Evolutionary conservation across 2,113 vertebrate species (phyloP).

Genomic region (human): GRCh38 chr4:44007501-44008000

Average conservation of each 20-base stretch:
- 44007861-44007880: neutral
- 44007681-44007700: too few relatives aligned
- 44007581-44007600: neutral
- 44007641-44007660: neutral
- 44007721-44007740: neutral
- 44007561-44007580: neutral
- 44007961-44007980: neutral
- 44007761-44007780: neutral
- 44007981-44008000: neutral
- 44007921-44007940: neutral
- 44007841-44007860: neutral
- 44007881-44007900: neutral
- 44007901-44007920: neutral
- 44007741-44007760: neutral
- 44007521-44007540: neutral
- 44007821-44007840: neutral
- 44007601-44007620: neutral
- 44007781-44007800: neutral
- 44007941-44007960: neutral
- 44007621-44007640: neutral
- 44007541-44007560: neutral
- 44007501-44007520: neutral
- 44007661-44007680: neutral
- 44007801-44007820: neutral
- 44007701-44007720: neutral